Conservation (phyloP, 2,797 vertebrate species). For the Falco rusticolus region DNA sequence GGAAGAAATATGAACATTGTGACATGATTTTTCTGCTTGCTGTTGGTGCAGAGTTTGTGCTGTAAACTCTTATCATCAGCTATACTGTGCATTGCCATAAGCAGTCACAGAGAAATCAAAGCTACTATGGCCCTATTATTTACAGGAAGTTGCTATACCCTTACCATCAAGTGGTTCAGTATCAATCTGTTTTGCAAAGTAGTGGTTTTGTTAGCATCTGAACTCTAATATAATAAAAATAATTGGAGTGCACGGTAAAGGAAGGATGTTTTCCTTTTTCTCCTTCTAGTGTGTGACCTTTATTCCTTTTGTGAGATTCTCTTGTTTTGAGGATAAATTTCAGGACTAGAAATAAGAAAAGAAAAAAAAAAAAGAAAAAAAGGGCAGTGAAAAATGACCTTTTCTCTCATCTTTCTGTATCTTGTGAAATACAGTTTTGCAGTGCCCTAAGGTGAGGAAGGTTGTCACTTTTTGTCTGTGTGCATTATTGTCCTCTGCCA, state of each 20-base stretch:
- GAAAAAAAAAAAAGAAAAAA: background rate
- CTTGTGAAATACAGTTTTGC: constrained; percentile 55
- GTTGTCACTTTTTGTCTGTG: constrained; percentile 54
- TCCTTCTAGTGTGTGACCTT: background rate
- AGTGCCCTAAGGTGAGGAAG: constrained; percentile 52
- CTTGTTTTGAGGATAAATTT: background rate
- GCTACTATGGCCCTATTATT: background rate
- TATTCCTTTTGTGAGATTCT: background rate
- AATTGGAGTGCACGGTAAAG: background rate
- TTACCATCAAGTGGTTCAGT: background rate
- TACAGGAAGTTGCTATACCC: background rate
- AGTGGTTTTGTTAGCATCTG: background rate
- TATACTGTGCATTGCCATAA: background rate
- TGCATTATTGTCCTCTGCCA: constrained; percentile 28
- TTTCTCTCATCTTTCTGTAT: constrained; percentile 61
- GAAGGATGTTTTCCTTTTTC: background rate
- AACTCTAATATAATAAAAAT: background rate
- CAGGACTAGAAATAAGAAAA: background rate
- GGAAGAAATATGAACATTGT: background rate
- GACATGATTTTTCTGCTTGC: background rate
- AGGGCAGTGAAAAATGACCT: constrained; percentile 35
- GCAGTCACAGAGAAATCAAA: background rate
- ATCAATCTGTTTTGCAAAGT: background rate
- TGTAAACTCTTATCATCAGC: background rate
- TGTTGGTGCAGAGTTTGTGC: background rate